Conservation (phyloP, 2,113 vertebrate genomes). For the Brachyhypopomus occidentalis region DNA sequence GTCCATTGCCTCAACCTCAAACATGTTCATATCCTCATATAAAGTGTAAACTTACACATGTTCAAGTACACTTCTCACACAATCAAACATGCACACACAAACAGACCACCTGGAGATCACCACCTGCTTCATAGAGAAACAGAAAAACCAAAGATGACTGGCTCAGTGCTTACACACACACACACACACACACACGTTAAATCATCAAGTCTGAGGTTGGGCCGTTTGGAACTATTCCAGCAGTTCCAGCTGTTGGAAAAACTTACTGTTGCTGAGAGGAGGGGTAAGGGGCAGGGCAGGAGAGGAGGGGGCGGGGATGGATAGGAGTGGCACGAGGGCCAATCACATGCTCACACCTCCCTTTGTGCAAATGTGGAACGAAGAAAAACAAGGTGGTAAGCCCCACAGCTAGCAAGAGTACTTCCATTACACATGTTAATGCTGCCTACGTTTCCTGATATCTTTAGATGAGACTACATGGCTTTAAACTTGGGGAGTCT, state of each 20-base stretch:
- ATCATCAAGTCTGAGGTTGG: too few relatives aligned
- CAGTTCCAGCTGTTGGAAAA: conserved; percentile 17
- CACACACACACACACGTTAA: background rate
- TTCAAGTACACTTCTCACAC: background rate
- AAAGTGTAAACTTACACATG: conserved; percentile 12
- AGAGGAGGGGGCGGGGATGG: background rate
- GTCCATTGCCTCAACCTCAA: conserved; percentile 19
- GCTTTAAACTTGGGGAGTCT: background rate
- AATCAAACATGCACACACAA: background rate
- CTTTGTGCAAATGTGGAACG: background rate
- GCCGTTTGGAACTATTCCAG: too few relatives aligned
- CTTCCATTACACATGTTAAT: conserved; percentile 32
- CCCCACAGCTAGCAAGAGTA: conserved; percentile 19
- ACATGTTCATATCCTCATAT: conserved; percentile 9
- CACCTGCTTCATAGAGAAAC: too few relatives aligned
- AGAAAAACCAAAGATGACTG: too few relatives aligned
- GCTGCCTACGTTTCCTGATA: background rate
- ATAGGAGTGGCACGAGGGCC: background rate
- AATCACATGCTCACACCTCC: background rate
- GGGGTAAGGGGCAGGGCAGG: background rate
- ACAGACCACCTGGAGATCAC: too few relatives aligned
- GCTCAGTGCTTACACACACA: background rate
- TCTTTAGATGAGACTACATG: background rate
- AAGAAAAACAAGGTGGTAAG: conserved; percentile 8
- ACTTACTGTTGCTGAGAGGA: conserved; percentile 26